Evolutionary conservation across 2,797 vertebrate genomes (phyloP).

Genomic region (Denticeps clupeoides): DNA sequence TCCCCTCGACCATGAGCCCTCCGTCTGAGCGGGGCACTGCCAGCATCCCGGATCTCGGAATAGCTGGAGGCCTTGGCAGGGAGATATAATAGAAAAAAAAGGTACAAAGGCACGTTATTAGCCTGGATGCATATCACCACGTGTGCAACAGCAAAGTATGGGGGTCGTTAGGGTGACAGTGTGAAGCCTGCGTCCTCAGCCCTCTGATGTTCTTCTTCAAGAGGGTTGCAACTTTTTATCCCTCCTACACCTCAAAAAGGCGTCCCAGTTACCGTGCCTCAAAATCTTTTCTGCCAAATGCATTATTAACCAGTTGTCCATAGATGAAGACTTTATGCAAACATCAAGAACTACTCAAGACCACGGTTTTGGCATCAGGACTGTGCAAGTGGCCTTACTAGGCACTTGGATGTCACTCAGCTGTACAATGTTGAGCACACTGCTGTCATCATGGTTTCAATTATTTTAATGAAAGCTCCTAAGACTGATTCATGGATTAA

Average conservation of each 20-base stretch:
- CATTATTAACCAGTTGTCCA: conserved; percentile 11
- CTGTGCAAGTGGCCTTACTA: conserved; percentile 9
- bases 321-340: conserved; percentile 25
- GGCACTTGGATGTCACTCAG: conserved; percentile 9
- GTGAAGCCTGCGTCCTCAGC: conserved; percentile 34
- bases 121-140: conserved; percentile 42
- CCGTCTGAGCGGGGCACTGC: conserved; percentile 40
- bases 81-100: conserved; percentile 58
- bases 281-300: conserved; percentile 2
- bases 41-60: conserved; percentile 40
- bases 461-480: conserved; percentile 15
- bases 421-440: conserved; percentile 8
- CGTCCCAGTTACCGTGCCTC: conserved; percentile 38
- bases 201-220: conserved; percentile 45
- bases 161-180: conserved; percentile 46
- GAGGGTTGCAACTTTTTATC: conserved; percentile 32
- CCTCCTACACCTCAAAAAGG: conserved; percentile 42
- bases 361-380: conserved; percentile 21
- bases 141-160: conserved; percentile 41
- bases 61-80: conserved; percentile 54
- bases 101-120: conserved; percentile 55
- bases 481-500: conserved; percentile 11
- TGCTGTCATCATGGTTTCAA: conserved; percentile 8
- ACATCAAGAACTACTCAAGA: conserved; percentile 45
- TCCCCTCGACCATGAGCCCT: conserved; percentile 41